Percentiles rank a stretch among this genome's conserved stretches.
phyloP scores from a whole-genome alignment of 2,797 vertebrate genomes.

The Coluber constrictor region DNA sequence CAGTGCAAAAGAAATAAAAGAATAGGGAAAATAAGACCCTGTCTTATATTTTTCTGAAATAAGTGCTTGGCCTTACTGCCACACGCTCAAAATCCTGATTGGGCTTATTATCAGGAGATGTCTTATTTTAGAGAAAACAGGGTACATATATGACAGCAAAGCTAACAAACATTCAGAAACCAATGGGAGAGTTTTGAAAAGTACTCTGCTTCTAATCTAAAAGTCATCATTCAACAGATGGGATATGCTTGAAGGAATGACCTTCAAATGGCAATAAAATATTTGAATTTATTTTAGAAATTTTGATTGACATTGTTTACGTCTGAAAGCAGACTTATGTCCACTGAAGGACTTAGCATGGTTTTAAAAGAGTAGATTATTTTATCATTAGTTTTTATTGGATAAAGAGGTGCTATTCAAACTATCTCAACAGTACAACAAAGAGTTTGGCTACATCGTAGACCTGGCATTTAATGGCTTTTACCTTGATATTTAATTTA shows the following conservation, averaged over 20 bases:
- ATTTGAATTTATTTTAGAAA: not conserved
- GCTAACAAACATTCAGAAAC: not conserved
- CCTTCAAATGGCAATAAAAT: not conserved
- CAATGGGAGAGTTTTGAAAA: not conserved
- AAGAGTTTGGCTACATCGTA: not conserved
- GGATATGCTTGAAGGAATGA: not conserved
- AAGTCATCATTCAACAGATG: not conserved
- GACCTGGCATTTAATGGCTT: not conserved
- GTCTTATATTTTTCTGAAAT: too few species aligned
- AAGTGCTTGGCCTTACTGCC: too few species aligned
- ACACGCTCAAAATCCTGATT: too few species aligned
- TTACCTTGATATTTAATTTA: not conserved
- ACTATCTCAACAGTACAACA: not conserved
- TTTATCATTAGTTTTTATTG: not conserved
- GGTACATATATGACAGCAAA: not conserved
- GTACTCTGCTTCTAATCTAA: not conserved
- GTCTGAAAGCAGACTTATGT: not conserved
- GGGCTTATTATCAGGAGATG: too few species aligned
- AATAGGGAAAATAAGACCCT: too few species aligned
- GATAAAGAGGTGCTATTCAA: not conserved
- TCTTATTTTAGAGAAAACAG: not conserved
- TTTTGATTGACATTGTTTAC: not conserved
- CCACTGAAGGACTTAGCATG: not conserved
- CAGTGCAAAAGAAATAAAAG: not conserved
- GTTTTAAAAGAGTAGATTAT: not conserved